A percentile compares a stretch with the other conserved stretches of the same genome.
These are phyloP conservation scores for Coptodon rendalli DNA, from an alignment of 2,113 vertebrate genomes.

Conservation along the genomic window DNA sequence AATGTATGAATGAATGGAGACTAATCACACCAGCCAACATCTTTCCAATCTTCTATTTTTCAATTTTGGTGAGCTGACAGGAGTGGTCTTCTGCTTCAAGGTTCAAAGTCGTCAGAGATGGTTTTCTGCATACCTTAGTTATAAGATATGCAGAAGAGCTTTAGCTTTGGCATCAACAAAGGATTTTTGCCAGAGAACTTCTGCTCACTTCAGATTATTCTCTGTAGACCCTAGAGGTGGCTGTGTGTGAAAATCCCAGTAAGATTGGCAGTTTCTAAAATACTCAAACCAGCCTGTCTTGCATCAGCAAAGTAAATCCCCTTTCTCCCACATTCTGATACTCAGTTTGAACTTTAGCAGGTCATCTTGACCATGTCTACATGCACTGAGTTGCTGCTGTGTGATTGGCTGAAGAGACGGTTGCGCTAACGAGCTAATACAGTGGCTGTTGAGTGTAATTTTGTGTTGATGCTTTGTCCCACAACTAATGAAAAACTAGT, in stretches of 20 bases:
- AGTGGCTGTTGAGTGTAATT: neutral
- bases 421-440: neutral
- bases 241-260: neutral
- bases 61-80: neutral
- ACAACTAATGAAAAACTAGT: neutral
- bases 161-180: neutral
- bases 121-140: neutral
- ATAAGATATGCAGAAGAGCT: neutral
- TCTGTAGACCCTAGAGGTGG: neutral
- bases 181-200: neutral
- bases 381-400: neutral
- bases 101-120: neutral
- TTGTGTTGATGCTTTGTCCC: neutral
- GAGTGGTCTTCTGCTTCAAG: neutral
- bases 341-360: neutral
- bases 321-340: neutral
- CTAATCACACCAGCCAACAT: neutral
- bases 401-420: neutral
- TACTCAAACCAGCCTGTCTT: neutral
- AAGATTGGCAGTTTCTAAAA: neutral
- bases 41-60: neutral
- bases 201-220: neutral
- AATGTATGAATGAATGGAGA: neutral
- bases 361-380: neutral
- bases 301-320: neutral